Evolutionary conservation across 2,888 invertebrate genomes (phyloP), one percentile per base, ranked within the genome.

Genomic region (Acleris laterana): DNA sequence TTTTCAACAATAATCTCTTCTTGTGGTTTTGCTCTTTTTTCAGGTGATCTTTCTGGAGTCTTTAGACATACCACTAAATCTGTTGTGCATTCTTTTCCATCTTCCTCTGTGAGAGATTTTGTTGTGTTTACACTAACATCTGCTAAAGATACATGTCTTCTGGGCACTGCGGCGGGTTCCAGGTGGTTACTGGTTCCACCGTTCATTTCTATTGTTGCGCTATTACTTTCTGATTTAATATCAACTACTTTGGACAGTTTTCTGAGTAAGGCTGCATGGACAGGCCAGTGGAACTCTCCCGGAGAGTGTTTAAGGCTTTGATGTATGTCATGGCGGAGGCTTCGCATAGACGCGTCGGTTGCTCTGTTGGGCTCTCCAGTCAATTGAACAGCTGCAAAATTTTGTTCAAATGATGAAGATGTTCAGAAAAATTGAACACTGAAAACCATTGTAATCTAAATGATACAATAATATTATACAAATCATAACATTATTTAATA

Each of bases 321-420:
- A 62, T 88, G 90, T 16, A 91, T 82, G 57, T 92, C 92, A 76
- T 83, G 87, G 3, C 89, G 84, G 52, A 92, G 81, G 70, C 89
- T 88, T 71, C 92, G 82, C 92, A 93, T 92, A n/a, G 92, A 87
- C 28, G 82, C 78, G 70, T 92, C 92, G 63, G 83, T 83, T 17
- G 90, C 92, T 75, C 89, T 91, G 61, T 93, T 91, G 44, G 92
- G 90, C 73, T 91, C 91, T 17, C 92, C 92, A 59, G 89, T 84
- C 68, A 90, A 70, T 72, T 88, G 88, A 1, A 93, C 89, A 78
- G 92, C 92, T 93, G 68, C 68, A 58, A 84, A 48, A 51, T 25
- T 53, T 19, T 16, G 13, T 0, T 6, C 16, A 46, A 20, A 38
- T 38, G 9, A 13, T 38, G 13, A 38, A 38, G 13, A 38, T 38